Percentiles rank a stretch among this genome's conserved stretches.
Evolutionary conservation across 2,113 vertebrate genomes (phyloP).

Genomic region (Macrotis lagotis): DNA sequence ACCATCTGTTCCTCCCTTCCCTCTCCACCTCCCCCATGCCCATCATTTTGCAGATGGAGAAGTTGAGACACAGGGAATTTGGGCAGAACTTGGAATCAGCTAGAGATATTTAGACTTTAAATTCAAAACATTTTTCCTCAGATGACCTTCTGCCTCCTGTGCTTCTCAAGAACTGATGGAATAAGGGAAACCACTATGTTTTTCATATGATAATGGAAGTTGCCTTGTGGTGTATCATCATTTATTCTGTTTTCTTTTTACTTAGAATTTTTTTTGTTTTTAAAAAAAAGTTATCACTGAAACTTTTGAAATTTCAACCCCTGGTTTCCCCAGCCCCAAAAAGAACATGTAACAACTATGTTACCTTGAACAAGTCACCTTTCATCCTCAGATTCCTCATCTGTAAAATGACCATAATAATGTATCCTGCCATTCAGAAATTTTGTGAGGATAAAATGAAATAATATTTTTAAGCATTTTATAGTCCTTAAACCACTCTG

Average conservation of each 20-base stretch:
- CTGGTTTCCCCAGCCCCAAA: not conserved
- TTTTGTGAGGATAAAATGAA: not conserved
- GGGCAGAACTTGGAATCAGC: not conserved
- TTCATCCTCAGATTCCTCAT: not conserved
- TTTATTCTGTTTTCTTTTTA: conserved; percentile 26
- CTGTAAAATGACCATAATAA: not conserved
- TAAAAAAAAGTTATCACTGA: conserved; percentile 10
- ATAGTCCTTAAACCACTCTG: not conserved
- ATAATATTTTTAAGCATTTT: not conserved
- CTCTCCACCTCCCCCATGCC: not conserved
- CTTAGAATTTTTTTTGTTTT: not conserved
- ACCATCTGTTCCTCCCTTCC: not conserved
- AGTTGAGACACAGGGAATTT: not conserved
- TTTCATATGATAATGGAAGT: not conserved
- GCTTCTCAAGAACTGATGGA: conserved; percentile 14
- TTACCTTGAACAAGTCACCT: not conserved
- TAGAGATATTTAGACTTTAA: not conserved
- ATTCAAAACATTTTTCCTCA: not conserved
- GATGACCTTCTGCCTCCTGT: not conserved
- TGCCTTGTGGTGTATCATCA: not conserved
- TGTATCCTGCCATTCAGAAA: not conserved
- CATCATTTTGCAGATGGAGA: not conserved
- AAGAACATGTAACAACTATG: not conserved
- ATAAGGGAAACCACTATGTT: not conserved
- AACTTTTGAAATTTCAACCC: conserved; percentile 30